phyloP scores from a whole-genome alignment of 2,888 invertebrate genomes.

The Pachycephus smyrnensis region DNA sequence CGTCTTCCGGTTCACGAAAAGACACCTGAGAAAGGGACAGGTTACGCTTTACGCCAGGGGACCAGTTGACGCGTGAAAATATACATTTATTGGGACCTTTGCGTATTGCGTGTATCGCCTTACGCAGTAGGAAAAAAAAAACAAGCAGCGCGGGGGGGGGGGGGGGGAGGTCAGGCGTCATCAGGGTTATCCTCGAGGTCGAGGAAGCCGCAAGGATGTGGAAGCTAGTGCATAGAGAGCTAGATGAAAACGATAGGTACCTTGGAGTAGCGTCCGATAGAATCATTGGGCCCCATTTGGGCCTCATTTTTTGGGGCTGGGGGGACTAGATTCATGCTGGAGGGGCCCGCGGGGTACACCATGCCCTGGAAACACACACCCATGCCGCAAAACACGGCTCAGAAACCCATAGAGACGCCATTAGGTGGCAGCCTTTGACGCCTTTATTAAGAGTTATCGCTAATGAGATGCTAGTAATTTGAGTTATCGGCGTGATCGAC shows the following conservation, averaged over 20 bases:
- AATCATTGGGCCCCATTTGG: constrained; percentile 50
- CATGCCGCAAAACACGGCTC: constrained; percentile 44
- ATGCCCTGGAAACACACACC: constrained; percentile 52
- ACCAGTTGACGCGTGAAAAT: background rate
- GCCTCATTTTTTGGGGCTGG: constrained; percentile 47
- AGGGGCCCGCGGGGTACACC: constrained; percentile 49
- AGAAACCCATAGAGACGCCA: constrained; percentile 28
- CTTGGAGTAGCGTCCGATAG: constrained; percentile 51
- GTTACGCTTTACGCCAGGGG: background rate
- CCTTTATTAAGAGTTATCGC: constrained; percentile 6
- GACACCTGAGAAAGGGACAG: constrained; percentile 47
- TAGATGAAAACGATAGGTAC: constrained; percentile 46
- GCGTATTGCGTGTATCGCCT: background rate
- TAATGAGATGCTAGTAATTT: background rate
- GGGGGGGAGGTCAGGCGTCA: background rate
- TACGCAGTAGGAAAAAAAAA: background rate
- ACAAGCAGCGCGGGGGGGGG: background rate
- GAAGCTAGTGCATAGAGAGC: constrained; percentile 12
- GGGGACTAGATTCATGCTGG: constrained; percentile 51
- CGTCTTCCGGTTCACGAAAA: constrained; percentile 63
- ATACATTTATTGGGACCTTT: background rate
- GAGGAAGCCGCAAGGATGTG: background rate
- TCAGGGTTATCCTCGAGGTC: background rate
- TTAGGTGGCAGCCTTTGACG: constrained; percentile 2
- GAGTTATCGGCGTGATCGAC: constrained; percentile 3